Conservation (phyloP, 2,888 invertebrate species). For the Acrobasis repandana region DNA sequence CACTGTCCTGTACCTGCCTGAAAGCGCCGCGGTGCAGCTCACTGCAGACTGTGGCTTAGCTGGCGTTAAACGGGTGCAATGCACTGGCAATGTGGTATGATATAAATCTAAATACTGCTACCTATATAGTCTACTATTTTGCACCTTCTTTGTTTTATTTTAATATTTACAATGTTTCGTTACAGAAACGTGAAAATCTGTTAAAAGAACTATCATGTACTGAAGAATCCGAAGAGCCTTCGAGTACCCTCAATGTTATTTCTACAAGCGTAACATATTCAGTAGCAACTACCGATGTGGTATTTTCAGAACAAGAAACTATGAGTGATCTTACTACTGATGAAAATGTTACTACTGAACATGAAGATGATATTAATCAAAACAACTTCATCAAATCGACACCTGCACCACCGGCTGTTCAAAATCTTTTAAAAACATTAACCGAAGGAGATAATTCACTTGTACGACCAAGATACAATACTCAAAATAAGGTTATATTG, state of each 20-base stretch:
- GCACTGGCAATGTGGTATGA: conserved; percentile 88
- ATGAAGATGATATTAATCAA: conserved; percentile 52
- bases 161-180: conserved; percentile 25
- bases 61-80: conserved; percentile 87
- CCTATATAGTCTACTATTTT: too few relatives aligned
- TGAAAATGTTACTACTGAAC: conserved; percentile 54
- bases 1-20: conserved; percentile 89
- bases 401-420: conserved; percentile 24
- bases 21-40: conserved; percentile 89
- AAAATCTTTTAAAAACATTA: conserved; percentile 15
- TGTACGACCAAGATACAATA: conserved; percentile 17
- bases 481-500: conserved; percentile 40
- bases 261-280: conserved; percentile 49
- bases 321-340: conserved; percentile 54
- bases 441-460: conserved; percentile 21
- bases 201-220: conserved; percentile 83
- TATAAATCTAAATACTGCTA: too few relatives aligned
- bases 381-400: conserved; percentile 43
- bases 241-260: conserved; percentile 46
- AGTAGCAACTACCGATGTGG: conserved; percentile 44
- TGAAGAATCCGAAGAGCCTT: conserved; percentile 68
- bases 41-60: conserved; percentile 90
- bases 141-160: background rate
- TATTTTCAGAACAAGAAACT: conserved; percentile 54
- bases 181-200: conserved; percentile 84